Percentiles rank a stretch among this genome's conserved stretches.
phyloP scores from a whole-genome alignment of 2,888 invertebrate genomes.

The Drosophila mayaguana region DNA sequence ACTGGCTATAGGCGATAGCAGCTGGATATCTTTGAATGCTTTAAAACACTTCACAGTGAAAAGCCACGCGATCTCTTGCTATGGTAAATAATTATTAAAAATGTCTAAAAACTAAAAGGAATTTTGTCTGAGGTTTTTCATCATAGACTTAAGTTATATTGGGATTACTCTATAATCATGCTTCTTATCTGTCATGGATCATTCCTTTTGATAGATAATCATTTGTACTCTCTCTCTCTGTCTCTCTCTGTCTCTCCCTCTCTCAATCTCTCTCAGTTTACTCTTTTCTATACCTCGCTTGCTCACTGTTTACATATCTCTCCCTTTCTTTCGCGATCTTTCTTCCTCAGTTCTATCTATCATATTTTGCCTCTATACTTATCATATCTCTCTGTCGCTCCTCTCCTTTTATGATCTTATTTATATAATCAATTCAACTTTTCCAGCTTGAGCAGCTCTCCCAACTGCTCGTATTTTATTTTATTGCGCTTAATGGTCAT shows the following conservation, averaged over 20 bases:
- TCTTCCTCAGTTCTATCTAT: not conserved
- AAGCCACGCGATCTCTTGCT: not conserved
- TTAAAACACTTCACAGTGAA: not conserved
- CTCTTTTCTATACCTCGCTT: not conserved
- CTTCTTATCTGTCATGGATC: no score
- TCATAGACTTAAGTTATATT: not conserved
- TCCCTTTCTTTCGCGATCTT: not conserved
- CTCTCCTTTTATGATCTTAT: not conserved
- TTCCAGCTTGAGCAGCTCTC: not conserved
- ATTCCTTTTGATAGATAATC: no score
- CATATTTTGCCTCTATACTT: no score
- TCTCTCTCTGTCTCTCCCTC: not conserved
- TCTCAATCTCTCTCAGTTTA: no score
- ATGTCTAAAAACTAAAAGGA: not conserved
- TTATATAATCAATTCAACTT: not conserved
- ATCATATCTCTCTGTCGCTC: no score
- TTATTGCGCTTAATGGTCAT: constrained; percentile 19
- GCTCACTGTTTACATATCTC: not conserved
- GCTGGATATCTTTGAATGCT: not conserved
- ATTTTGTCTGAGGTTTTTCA: not conserved
- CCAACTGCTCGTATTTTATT: constrained; percentile 22
- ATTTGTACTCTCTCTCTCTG: no score
- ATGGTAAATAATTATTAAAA: not conserved
- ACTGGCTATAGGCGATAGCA: constrained; percentile 6
- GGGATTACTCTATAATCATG: no score